phyloP scores from a whole-genome alignment of 1,140 invertebrate genomes.

The Chelonus insularis region DNA sequence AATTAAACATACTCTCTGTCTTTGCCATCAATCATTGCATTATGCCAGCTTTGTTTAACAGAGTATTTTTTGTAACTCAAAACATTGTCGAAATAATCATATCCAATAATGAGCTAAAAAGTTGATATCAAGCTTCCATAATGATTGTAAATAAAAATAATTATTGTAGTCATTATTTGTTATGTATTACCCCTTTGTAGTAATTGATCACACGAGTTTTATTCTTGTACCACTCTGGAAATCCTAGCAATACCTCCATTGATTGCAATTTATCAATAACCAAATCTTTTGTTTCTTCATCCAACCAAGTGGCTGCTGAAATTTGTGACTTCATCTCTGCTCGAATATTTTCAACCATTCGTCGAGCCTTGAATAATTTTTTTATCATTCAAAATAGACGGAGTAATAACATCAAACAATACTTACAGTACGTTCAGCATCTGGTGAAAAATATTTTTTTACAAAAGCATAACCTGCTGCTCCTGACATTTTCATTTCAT shows the following conservation, averaged over 20 bases:
- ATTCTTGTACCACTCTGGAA: constrained; percentile 52
- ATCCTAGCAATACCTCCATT: constrained; percentile 69
- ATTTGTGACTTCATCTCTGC: constrained; percentile 21
- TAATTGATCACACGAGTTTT: constrained; percentile 17
- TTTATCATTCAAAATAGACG: background rate
- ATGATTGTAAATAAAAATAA: constrained; percentile 33
- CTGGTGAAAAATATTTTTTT: constrained; percentile 21
- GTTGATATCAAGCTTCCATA: background rate
- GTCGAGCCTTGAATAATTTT: constrained; percentile 4
- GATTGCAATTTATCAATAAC: constrained; percentile 65
- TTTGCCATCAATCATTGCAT: background rate
- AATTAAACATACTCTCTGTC: background rate
- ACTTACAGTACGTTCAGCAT: constrained; percentile 17
- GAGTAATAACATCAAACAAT: background rate
- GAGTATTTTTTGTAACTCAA: constrained; percentile 26
- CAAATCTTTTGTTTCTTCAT: constrained; percentile 60
- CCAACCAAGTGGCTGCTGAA: constrained; percentile 63
- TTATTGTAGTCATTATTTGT: background rate
- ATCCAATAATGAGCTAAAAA: constrained; percentile 30
- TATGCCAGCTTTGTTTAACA: constrained; percentile 2
- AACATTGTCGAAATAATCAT: constrained; percentile 35
- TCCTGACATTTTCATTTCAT: constrained; percentile 21
- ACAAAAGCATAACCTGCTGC: constrained; percentile 26
- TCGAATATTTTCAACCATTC: constrained; percentile 25
- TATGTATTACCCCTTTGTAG: constrained; percentile 27